Evolutionary conservation across 2,797 vertebrate species (phyloP).

Genomic region (Acanthis flammea): DNA sequence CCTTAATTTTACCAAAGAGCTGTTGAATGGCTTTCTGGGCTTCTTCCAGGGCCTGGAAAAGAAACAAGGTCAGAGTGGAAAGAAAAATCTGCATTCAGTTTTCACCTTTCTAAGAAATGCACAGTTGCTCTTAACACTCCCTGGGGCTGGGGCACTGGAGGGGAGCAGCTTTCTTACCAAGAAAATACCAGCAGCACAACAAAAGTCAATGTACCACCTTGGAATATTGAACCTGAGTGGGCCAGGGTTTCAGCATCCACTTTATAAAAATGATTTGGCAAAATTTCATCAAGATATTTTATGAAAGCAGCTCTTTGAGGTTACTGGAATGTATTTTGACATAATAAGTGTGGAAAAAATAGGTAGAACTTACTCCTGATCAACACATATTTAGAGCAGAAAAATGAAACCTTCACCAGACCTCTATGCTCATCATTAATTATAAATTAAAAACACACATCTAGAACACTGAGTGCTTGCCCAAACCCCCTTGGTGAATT

Average conservation of each 20-base stretch:
- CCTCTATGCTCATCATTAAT: background rate
- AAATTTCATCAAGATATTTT: background rate
- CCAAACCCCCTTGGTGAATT: background rate
- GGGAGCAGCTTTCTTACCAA: background rate
- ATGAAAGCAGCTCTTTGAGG: background rate
- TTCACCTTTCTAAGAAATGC: background rate
- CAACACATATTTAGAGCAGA: background rate
- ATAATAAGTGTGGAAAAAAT: background rate
- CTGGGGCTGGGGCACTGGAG: background rate
- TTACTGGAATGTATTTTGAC: background rate
- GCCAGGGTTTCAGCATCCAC: background rate
- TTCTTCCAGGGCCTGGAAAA: slow-evolving; percentile 91
- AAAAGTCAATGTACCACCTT: background rate
- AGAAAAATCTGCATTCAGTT: background rate
- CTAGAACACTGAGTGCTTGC: background rate
- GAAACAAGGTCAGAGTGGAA: slow-evolving; percentile 28
- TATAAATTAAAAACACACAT: background rate
- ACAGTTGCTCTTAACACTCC: background rate
- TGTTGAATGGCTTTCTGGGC: slow-evolving; percentile 97
- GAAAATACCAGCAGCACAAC: background rate
- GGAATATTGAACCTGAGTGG: background rate
- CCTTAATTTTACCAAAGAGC: slow-evolving; percentile 98
- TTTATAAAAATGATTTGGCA: background rate
- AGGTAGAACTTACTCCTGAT: background rate
- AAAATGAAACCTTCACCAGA: background rate